Evolutionary conservation across 2,113 vertebrate species (phyloP).

Genomic region (Rhinolophus ferrumequinum): DNA sequence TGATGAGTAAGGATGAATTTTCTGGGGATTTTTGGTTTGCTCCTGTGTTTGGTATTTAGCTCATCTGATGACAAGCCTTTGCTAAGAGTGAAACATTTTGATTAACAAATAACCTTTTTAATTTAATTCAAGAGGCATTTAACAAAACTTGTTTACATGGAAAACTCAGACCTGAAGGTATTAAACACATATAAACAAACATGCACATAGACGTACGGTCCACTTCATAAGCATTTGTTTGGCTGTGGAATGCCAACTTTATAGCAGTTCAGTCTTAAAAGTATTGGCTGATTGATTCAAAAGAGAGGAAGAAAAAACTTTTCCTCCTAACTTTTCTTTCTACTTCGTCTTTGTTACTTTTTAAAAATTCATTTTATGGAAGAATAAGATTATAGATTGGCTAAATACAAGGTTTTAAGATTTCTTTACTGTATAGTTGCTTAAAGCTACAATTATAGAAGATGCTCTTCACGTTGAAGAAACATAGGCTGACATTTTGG

Average conservation of each 20-base stretch:
- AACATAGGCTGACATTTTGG: slow-evolving; percentile 27
- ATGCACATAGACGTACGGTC: slow-evolving; percentile 54
- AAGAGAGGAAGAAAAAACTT: slow-evolving; percentile 19
- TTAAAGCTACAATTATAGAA: background rate
- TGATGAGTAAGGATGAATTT: slow-evolving; percentile 41
- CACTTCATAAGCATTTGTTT: slow-evolving; percentile 66
- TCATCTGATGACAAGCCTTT: slow-evolving; percentile 43
- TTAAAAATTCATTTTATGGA: slow-evolving; percentile 36
- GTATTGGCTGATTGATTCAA: slow-evolving; percentile 53
- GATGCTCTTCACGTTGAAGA: slow-evolving; percentile 36
- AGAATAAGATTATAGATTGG: background rate
- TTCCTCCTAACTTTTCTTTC: slow-evolving; percentile 33
- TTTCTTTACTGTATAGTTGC: slow-evolving; percentile 16
- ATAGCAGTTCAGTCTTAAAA: slow-evolving; percentile 57
- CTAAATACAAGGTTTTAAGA: slow-evolving; percentile 21
- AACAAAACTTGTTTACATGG: slow-evolving; percentile 76
- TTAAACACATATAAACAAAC: slow-evolving; percentile 65
- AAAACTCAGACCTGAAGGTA: slow-evolving; percentile 59
- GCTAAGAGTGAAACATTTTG: slow-evolving; percentile 61
- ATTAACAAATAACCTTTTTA: slow-evolving; percentile 69
- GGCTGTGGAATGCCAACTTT: slow-evolving; percentile 61
- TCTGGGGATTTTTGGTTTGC: slow-evolving; percentile 26
- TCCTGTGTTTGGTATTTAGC: slow-evolving; percentile 38
- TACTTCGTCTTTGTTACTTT: slow-evolving; percentile 26
- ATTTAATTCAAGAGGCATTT: slow-evolving; percentile 68